Base-by-base conservation (phyloP, 1,140 invertebrate species). In the Mylabris phalerata region DNA sequence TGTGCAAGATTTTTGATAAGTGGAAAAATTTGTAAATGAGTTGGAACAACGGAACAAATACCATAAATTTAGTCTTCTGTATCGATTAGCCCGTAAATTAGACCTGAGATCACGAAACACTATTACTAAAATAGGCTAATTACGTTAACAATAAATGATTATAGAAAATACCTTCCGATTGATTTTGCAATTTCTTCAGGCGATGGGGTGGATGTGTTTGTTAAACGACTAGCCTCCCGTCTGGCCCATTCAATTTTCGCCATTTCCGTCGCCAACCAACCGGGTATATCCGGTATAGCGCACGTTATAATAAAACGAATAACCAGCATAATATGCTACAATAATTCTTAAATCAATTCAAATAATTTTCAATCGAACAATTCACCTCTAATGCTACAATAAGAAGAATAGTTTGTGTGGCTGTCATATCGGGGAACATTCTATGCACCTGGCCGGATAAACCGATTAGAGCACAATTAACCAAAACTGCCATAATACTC, bases 391-490 rank as follows among this genome's bases (percentile, higher is more conserved):
- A 71, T 9, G 87, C 84, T 2, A 98, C 91, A 68, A 98, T 91
- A 61, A 94, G 71, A 9, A 95, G 77, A 55, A 98, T 86, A 10
- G 89, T 93, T 70, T 92, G 88, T 3, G 87, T 89, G 0, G 87
- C 84, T 19, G 89, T 90, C 71, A 94, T 82, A 55, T 88, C 87
- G 0, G 94, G 93, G 71, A 92, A 87, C 78, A 95, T 83, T 52
- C 92, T 78, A 61, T 93, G 87, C 5, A 96, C 86, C 67, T 93
- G 89, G 1, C 93, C 93, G 3, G 92, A 95, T 4, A 96, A 80
- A 24, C 92, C 93, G 60, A 98, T 93, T 27, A 98, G 77, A 0
- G 92, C 93, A 78, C 93, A 96, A 76, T 98, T 98, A 0, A 97
- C 94, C 60, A 95, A 78, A 9, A 98, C 92, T 0, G 94, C 92